phyloP scores from a whole-genome alignment of 2,113 vertebrate genomes.

The Pycnonotus jocosus region DNA sequence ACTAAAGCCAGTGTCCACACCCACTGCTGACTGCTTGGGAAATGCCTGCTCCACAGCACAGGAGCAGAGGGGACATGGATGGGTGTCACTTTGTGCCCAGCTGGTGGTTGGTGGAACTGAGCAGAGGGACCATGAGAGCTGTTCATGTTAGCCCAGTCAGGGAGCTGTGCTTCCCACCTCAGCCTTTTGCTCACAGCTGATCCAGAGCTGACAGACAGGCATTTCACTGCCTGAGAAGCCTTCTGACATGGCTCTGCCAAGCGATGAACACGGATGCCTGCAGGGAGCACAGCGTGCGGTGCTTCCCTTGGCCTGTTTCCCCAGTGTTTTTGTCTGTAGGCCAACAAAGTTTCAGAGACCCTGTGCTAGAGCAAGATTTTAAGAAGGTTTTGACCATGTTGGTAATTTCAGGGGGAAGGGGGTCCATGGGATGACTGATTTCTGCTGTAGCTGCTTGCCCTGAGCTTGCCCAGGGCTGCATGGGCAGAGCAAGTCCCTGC shows the following conservation, averaged over 20 bases:
- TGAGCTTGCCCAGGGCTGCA: not conserved
- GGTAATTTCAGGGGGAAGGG: fast-evolving
- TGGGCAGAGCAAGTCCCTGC: not conserved
- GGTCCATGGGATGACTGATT: not conserved
- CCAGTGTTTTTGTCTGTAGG: not conserved
- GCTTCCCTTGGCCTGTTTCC: not conserved
- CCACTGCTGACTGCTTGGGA: not conserved
- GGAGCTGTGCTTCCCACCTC: not conserved
- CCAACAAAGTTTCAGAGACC: not conserved
- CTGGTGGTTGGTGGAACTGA: not conserved
- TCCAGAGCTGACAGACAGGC: not conserved
- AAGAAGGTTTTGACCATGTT: not conserved
- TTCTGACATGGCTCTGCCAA: not conserved
- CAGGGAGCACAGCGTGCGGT: not conserved
- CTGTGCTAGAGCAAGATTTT: not conserved
- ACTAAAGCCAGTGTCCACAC: fast-evolving
- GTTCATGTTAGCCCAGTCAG: not conserved
- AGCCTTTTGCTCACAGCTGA: not conserved
- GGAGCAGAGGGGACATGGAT: not conserved
- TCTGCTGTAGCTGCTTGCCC: not conserved
- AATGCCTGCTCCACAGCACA: not conserved
- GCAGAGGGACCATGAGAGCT: not conserved
- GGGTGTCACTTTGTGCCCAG: not conserved
- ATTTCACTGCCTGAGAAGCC: not conserved
- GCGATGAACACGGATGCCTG: fast-evolving